Evolutionary conservation across 2,113 vertebrate species (phyloP).

Genomic region (Bujurquina vittata): DNA sequence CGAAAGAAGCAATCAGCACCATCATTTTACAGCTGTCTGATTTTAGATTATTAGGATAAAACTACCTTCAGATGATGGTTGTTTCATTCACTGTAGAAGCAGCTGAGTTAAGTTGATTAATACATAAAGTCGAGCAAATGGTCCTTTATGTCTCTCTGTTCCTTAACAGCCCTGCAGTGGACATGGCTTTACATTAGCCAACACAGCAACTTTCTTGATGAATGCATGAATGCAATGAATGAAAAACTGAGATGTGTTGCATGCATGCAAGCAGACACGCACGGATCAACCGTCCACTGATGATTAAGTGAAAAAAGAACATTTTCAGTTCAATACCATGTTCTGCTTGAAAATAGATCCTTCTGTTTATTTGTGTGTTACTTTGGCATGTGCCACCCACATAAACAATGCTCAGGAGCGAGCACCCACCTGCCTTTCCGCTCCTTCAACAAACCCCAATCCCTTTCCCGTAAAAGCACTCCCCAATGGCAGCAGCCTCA

Average conservation of each 20-base stretch:
- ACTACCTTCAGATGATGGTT: background rate
- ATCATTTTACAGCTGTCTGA: background rate
- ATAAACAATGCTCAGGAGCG: too few species aligned
- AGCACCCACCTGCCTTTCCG: too few species aligned
- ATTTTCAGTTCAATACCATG: background rate
- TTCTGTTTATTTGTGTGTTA: background rate
- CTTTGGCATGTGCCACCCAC: background rate
- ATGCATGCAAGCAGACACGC: background rate
- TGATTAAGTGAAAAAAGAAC: background rate
- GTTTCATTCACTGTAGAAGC: background rate
- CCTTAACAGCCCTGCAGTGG: conserved; percentile 26
- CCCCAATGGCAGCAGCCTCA: background rate
- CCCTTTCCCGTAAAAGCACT: background rate
- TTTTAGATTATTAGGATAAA: background rate
- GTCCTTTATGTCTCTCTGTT: conserved; percentile 1
- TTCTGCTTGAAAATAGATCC: background rate
- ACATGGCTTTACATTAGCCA: conserved; percentile 6
- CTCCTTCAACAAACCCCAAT: background rate
- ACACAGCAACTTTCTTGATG: conserved; percentile 32
- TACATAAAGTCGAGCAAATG: conserved; percentile 14
- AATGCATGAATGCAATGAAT: background rate
- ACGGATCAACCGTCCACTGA: background rate
- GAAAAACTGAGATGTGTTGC: background rate
- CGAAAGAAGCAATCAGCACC: background rate
- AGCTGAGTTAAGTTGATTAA: conserved; percentile 6